These are phyloP conservation scores for Callospermophilus lateralis DNA, from an alignment of 2,113 vertebrate genomes.

Conservation along the genomic window DNA sequence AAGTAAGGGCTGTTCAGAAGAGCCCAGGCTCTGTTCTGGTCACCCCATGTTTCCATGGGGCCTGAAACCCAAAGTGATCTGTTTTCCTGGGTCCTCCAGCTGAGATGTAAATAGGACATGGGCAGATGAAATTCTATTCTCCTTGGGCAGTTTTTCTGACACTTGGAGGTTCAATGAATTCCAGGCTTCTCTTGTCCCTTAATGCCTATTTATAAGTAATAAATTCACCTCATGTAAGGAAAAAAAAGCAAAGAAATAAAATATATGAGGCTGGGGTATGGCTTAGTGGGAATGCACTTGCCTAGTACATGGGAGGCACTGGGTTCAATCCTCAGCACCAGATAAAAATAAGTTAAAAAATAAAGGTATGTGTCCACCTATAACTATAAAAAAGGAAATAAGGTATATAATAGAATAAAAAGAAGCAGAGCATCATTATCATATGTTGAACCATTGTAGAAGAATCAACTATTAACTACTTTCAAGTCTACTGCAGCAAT, in stretches of 20 bases:
- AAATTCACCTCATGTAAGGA: neutral
- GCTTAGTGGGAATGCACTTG: too few relatives aligned
- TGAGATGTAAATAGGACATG: neutral
- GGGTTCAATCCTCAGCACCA: too few relatives aligned
- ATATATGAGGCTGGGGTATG: neutral
- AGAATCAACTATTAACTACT: neutral
- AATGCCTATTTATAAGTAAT: neutral
- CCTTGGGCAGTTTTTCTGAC: neutral
- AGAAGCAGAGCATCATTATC: neutral
- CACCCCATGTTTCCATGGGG: too few relatives aligned
- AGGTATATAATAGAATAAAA: neutral
- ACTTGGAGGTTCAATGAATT: neutral
- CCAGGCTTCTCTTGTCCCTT: neutral
- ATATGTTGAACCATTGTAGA: neutral
- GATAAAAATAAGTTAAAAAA: too few relatives aligned
- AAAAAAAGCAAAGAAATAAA: neutral
- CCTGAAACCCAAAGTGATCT: neutral
- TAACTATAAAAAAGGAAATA: neutral
- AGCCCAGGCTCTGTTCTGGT: neutral
- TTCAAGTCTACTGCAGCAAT: neutral
- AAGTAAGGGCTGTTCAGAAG: neutral
- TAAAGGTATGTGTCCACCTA: too few relatives aligned
- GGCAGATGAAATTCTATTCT: neutral
- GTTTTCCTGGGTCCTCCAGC: neutral
- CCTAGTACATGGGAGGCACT: too few relatives aligned